Base-by-base conservation (phyloP, 2,888 invertebrate genomes). In the Ephialtes manifestator region DNA sequence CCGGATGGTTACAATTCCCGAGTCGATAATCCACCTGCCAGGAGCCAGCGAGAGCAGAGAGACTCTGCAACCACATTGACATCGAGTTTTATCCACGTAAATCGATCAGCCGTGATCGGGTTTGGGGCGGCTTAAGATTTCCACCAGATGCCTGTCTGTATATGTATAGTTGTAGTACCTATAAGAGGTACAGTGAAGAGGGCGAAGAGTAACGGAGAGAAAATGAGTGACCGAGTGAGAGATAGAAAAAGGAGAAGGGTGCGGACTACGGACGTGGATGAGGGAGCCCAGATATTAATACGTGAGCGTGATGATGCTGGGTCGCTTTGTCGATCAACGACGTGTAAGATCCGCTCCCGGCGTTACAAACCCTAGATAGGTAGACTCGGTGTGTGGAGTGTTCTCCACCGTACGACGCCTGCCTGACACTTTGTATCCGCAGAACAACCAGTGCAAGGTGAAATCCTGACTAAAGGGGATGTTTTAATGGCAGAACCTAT, bases 391-490 rank as follows among this genome's bases (percentile, higher is more conserved):
- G 24, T 70, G 70, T 75, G 86, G 67, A 83, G 85, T 77, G 82
- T 87, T 84, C 89, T 86, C 86, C 72, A 76, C 82, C 75, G 76
- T 86, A 87, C 65, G 39, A 89, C 63, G 48, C 31, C 24, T 28
- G 65, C 20, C 76, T 84, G 89, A 90, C 89, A 91, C 91, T 91
- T 91, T 92, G 91, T 92, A 88, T 89, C 90, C 88, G 51, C 79
- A 53, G 58, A 51, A 63, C 39, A 51, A 60, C 83, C 46, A 31
- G 78, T 63, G 89, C 91, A 92, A 92, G 92, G 92, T 92, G 91
- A 92, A 92, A 91, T 92, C 88, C 90, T 90, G 90, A 91, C 91
- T 92, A 93, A 93, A 93, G 92, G 92, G 91, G 92, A 92, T 92
- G 90, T 88, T 90, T 92, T 92, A 91, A 91, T 91, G 90, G 90